Conservation (phyloP, 1,140 invertebrate genomes). For the Nixonia krombeini region DNA sequence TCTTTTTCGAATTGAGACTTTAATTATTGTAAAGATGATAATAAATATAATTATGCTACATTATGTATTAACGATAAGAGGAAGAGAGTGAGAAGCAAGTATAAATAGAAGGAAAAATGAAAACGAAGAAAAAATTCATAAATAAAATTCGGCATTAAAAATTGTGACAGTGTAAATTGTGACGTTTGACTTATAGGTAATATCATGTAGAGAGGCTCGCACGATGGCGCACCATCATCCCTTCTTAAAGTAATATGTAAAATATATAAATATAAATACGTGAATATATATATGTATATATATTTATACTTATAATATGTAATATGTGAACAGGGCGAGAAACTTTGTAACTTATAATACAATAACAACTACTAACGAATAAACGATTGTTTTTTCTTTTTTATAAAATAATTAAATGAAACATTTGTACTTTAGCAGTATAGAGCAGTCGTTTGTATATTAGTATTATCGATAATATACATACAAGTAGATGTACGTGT, state of each 20-base stretch:
- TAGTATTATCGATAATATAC: constrained; percentile 53
- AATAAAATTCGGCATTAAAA: no score
- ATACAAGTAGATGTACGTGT: constrained; percentile 53
- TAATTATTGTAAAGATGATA: background rate
- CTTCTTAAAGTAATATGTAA: constrained; percentile 23
- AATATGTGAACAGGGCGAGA: constrained; percentile 37
- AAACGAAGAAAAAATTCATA: constrained; percentile 27
- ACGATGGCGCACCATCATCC: constrained; percentile 12
- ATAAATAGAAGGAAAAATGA: constrained; percentile 31
- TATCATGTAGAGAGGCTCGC: constrained; percentile 26
- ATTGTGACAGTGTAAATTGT: no score
- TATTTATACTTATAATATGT: no score
- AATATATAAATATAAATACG: constrained; percentile 40
- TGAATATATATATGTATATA: constrained; percentile 26
- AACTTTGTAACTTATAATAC: constrained; percentile 47
- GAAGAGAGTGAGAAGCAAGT: constrained; percentile 42
- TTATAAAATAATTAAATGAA: constrained; percentile 69
- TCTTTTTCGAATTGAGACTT: background rate
- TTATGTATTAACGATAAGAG: constrained; percentile 39
- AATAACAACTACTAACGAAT: constrained; percentile 51
- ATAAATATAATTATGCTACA: constrained; percentile 15
- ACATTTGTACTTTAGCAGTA: constrained; percentile 73
- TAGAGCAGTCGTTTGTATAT: constrained; percentile 71
- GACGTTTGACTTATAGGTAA: constrained; percentile 1
- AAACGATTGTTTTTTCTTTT: constrained; percentile 44